These are phyloP conservation scores for Pteria penguin DNA, from an alignment of 2,888 invertebrate genomes.

Conservation along the genomic window DNA sequence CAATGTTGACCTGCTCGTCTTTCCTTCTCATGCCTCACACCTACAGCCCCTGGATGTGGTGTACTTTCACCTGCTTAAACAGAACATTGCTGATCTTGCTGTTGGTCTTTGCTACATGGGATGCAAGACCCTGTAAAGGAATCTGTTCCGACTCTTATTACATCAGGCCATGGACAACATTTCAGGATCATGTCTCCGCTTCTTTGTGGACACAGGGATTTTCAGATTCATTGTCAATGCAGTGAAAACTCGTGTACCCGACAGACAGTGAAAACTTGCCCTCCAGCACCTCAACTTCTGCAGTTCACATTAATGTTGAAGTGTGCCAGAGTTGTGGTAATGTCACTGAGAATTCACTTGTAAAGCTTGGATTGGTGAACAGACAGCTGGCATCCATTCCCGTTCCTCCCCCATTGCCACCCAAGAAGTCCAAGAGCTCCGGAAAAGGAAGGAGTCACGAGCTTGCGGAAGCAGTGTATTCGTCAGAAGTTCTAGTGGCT, in stretches of 20 bases:
- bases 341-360: not conserved
- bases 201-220: not conserved
- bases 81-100: slow-evolving; percentile 10
- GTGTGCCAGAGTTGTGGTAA: not conserved
- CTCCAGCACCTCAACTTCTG: too few relatives aligned
- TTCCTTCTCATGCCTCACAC: slow-evolving; percentile 16
- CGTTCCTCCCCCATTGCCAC: not conserved
- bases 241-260: not conserved
- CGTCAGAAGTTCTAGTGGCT: not conserved
- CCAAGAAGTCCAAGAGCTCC: not conserved
- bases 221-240: not conserved
- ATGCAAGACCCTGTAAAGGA: not conserved
- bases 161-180: not conserved
- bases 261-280: not conserved
- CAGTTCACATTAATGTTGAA: too few relatives aligned
- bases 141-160: not conserved
- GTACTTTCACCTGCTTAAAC: slow-evolving; percentile 22
- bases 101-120: slow-evolving; percentile 1
- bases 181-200: not conserved
- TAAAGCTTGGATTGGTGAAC: not conserved
- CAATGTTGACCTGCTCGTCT: not conserved
- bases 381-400: not conserved
- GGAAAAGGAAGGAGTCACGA: not conserved
- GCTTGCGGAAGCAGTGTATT: not conserved
- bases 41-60: slow-evolving; percentile 20